phyloP scores from a whole-genome alignment of 2,888 invertebrate genomes.

The Meiosimyza decipiens region DNA sequence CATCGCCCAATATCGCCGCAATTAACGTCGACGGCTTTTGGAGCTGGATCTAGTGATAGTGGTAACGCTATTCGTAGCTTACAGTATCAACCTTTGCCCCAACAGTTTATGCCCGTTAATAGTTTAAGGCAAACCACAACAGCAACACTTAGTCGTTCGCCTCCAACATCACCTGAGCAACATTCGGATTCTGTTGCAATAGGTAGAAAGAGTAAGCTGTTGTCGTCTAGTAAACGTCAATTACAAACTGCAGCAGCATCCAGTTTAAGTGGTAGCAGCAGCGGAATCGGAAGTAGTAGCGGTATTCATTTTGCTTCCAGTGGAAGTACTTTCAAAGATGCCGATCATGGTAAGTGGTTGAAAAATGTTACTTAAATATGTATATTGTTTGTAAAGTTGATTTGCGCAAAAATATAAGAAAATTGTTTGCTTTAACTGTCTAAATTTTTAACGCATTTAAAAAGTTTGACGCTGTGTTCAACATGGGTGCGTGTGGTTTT shows the following conservation, averaged over 20 bases:
- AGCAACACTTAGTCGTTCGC: conserved; percentile 33
- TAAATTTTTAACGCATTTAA: too few species aligned
- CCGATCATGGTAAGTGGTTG: conserved; percentile 53
- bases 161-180: conserved; percentile 47
- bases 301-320: conserved; percentile 38
- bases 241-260: conserved; percentile 39
- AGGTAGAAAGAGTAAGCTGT: conserved; percentile 48
- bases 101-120: conserved; percentile 45
- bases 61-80: conserved; percentile 41
- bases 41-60: conserved; percentile 43
- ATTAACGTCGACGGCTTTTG: conserved; percentile 46
- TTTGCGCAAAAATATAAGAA: too few species aligned
- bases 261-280: conserved; percentile 39
- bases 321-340: conserved; percentile 48
- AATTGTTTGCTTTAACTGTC: too few species aligned
- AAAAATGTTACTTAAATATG: too few species aligned
- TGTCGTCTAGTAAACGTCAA: conserved; percentile 50
- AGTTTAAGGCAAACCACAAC: conserved; percentile 38
- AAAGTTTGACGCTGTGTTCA: too few species aligned
- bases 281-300: conserved; percentile 44
- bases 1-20: conserved; percentile 48
- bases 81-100: conserved; percentile 60
- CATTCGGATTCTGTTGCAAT: conserved; percentile 35
- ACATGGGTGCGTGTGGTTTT: too few species aligned
- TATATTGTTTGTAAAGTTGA: too few species aligned